Percentiles rank a stretch among this genome's conserved stretches.
phyloP scores from a whole-genome alignment of 2,113 vertebrate genomes.

The Azemiops feae region DNA sequence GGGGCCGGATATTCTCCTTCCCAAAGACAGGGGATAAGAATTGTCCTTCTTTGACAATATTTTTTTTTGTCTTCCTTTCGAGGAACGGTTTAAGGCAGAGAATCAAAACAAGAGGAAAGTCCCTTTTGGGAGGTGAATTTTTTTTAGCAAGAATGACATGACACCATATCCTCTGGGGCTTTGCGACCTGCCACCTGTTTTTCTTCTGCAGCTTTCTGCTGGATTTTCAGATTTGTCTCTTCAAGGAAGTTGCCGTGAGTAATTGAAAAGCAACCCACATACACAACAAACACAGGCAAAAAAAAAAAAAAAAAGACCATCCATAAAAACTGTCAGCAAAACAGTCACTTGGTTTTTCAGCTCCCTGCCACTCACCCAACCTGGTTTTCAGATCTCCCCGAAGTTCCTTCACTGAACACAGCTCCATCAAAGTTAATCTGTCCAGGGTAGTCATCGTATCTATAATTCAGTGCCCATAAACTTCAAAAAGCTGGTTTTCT shows the following conservation, averaged over 20 bases:
- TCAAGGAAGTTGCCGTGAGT: not conserved
- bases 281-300: not conserved
- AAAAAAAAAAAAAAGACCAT: not conserved
- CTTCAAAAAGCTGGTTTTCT: slow-evolving; percentile 2
- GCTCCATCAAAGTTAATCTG: slow-evolving; percentile 2
- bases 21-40: not conserved
- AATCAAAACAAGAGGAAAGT: not conserved
- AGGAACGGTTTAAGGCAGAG: not conserved
- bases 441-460: not conserved
- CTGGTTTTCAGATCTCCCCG: slow-evolving; percentile 4
- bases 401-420: slow-evolving; percentile 2
- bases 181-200: not conserved
- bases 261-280: not conserved
- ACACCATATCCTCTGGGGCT: not conserved
- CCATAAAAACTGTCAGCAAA: not conserved
- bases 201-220: not conserved
- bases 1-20: not conserved
- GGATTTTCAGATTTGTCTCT: not conserved
- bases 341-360: not conserved
- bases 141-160: not conserved
- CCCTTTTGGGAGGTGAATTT: not conserved
- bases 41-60: not conserved
- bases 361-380: not conserved
- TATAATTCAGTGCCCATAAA: slow-evolving; percentile 7
- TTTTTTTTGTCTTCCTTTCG: not conserved